These are phyloP conservation scores for Porites cylindrica DNA, from an alignment of 92 coral and sea anemone genomes.

Conservation along the genomic window DNA sequence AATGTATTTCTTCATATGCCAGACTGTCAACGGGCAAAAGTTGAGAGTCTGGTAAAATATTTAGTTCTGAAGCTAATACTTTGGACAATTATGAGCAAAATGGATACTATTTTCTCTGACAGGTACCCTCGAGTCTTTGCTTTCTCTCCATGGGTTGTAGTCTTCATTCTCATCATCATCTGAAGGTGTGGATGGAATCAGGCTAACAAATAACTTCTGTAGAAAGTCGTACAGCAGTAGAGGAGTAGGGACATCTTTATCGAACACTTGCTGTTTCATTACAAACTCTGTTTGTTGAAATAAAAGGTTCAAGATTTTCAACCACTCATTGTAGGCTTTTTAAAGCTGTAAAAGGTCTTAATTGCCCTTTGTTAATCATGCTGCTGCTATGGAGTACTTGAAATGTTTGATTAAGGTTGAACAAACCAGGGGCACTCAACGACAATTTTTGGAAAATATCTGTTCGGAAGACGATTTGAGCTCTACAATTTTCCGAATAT, in stretches of 20 bases:
- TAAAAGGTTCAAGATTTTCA: not conserved
- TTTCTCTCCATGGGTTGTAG: conserved; percentile 50
- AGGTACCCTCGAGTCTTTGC: conserved; percentile 34
- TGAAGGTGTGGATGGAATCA: not conserved
- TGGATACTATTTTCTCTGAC: not conserved
- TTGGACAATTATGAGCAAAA: not conserved
- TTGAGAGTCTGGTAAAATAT: too few species aligned
- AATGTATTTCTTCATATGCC: too few species aligned
- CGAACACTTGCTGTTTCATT: conserved; percentile 60
- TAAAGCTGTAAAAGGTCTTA: too few species aligned
- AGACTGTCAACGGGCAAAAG: too few species aligned
- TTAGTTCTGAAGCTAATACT: not conserved
- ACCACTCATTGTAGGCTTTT: not conserved
- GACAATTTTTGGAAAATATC: too few species aligned
- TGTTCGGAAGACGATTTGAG: too few species aligned
- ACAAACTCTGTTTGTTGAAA: conserved; percentile 38
- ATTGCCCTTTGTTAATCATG: too few species aligned
- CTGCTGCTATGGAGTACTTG: too few species aligned
- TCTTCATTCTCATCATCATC: conserved; percentile 9
- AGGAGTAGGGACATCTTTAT: conserved; percentile 66
- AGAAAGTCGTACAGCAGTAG: conserved; percentile 59
- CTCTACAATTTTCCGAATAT: too few species aligned
- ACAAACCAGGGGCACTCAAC: too few species aligned
- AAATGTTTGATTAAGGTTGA: too few species aligned
- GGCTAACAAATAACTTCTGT: conserved; percentile 4